Evolutionary conservation across 30 jellyfish, hydroid and myxozoan genomes (phyloP).

Genomic region (Pelagia noctiluca): DNA sequence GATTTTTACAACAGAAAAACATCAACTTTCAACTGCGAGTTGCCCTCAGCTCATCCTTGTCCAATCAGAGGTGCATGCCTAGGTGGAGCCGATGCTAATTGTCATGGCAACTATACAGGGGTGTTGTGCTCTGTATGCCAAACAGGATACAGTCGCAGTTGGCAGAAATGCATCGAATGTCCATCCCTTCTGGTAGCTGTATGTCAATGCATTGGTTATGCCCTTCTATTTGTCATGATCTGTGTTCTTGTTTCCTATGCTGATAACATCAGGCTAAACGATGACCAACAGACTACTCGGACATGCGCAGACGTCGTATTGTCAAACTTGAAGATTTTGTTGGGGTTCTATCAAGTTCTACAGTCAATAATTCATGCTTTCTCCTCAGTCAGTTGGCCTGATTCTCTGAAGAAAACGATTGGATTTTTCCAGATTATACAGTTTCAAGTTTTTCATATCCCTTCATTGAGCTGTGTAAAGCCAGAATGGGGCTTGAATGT

Average conservation of each 20-base stretch:
- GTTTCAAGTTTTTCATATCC: conserved; percentile 22
- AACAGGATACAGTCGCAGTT: conserved; percentile 10
- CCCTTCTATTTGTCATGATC: background rate
- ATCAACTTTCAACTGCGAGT: background rate
- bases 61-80: conserved; percentile 47
- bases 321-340: conserved; percentile 50
- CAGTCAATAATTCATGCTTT: background rate
- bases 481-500: conserved; percentile 55
- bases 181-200: conserved; percentile 7
- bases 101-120: conserved; percentile 38
- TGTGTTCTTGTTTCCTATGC: conserved; percentile 32
- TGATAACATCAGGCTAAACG: conserved; percentile 8
- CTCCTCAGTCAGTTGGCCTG: conserved; percentile 47
- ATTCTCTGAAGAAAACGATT: background rate
- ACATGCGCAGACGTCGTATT: conserved; percentile 54
- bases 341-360: conserved; percentile 63
- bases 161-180: conserved; percentile 28
- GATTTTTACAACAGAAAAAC: conserved; percentile 17
- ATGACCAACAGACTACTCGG: background rate
- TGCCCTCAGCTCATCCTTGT: conserved; percentile 41
- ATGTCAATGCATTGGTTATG: background rate
- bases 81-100: conserved; percentile 45
- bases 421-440: conserved; percentile 21
- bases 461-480: conserved; percentile 50
- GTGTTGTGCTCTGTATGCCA: conserved; percentile 51